Evolutionary conservation across 2,113 vertebrate species (phyloP), one percentile per base, ranked within the genome.

Genomic region (Archilochus colubris): DNA sequence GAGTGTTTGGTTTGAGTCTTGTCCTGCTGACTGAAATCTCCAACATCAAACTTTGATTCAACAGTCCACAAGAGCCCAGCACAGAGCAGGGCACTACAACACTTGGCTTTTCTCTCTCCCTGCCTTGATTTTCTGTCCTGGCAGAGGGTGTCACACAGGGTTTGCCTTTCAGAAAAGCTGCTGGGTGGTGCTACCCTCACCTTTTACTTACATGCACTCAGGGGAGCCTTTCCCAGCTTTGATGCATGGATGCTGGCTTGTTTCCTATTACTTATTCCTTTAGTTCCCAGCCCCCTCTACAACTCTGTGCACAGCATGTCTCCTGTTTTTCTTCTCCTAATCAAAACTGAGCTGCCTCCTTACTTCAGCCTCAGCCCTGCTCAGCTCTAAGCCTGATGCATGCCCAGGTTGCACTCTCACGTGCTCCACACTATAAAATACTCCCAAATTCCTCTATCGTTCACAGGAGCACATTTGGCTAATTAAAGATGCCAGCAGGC

Each of bases 1-100:
- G 80, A 96, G 94, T 40, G 58, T 75, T 96, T 85, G 48, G 69
- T 68, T 96, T 96, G 44, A 95, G 89, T 84, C 77, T 91, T 86
- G 87, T 79, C 80, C 62, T 58, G 91, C 79, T 96, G 96, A 97
- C 38, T 91, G 95, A 95, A 91, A 92, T 73, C 81, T 96, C 94
- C 89, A 73, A 97, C 96, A 97, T 91, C 88, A 93, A 94, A 90
- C 31, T 87, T 88, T 75, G 96, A 94, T 97, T 96, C 92, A 97
- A 83, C 24, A 58, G 82, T 28, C 86, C 3, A 2, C 48, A 74
- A 94, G 91, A 76, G 54, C 75, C 78, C 70, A 82, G 82, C 82
- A 85, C 48, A 73, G 40, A 77, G 33, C 66, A 91, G 1, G 3
- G 68, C 33, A 61, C 85, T n/a, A 3, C 31, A 38, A 24, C 25